Base-by-base conservation (phyloP, 1,140 invertebrate genomes). In the Meloidogyne hapla region DNA sequence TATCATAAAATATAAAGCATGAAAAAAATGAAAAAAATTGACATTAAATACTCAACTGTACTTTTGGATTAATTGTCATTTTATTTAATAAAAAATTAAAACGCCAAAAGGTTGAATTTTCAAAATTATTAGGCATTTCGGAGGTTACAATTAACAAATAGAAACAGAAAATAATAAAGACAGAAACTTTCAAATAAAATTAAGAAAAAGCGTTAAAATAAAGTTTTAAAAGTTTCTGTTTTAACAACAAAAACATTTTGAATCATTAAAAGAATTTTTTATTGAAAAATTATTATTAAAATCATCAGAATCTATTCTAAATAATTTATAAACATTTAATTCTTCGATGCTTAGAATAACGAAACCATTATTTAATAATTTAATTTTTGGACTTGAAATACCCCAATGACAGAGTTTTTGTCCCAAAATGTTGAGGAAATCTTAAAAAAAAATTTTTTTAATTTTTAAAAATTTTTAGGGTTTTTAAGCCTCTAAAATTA, bases 301-400 rank as follows among this genome's bases (percentile, higher is more conserved):
- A 56, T 18, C 15, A 48, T 48, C 13, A 0, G 33, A 48, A 5
- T 56, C 18, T 56, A n/a, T 56, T 56, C 18, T n/a, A 56, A 56
- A 56, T 21, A 56, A 56, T n/a, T n/a, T 56, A n/a, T 56, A n/a
- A n/a, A 56, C 48, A 21, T 56, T 5, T n/a, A 56, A 0, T 1
- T 56, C 48, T 56, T 56, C n/a, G 8, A 56, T 68, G 61, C 70
- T 75, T 21, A 81, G 15, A 5, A 80, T 28, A 21, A 82, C 40
- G 18, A 81, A 23, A 25, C 81, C 81, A 45, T 83, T 68, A 23
- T 61, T 40, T 23, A 81, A 61, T 28, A 81, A 48, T 45, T 72
- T 33, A 13, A 81, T 42, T 63, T 66, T 63, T 23, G 81, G 42
- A 15, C 72, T 62, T 4, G 23, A 77, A n/a, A 81, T 65, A 5